These are phyloP conservation scores for Oryzias celebensis DNA, from an alignment of 2,113 vertebrate species.

Conservation along the genomic window DNA sequence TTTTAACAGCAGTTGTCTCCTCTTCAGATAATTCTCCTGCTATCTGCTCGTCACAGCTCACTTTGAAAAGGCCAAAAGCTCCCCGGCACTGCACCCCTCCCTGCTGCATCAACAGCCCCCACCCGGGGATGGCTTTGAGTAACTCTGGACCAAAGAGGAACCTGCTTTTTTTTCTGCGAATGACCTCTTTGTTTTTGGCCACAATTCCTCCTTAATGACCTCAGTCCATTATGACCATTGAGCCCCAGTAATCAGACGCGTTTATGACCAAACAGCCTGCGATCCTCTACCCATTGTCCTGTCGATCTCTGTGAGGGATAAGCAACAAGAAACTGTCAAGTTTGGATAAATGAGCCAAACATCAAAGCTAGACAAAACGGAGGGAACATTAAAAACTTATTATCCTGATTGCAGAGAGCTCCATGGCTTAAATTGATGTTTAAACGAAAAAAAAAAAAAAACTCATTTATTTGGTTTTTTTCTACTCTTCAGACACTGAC, in stretches of 20 bases:
- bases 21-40: constrained; percentile 36
- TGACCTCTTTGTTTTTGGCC: constrained; percentile 71
- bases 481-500: not conserved
- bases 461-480: not conserved
- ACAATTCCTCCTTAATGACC: constrained; percentile 75
- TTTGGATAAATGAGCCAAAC: constrained; percentile 60
- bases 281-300: constrained; percentile 60
- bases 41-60: constrained; percentile 54
- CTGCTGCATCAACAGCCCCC: constrained; percentile 20
- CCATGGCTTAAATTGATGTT: constrained; percentile 8
- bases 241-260: constrained; percentile 62
- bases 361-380: constrained; percentile 47
- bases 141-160: constrained; percentile 54
- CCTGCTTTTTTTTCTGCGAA: constrained; percentile 59
- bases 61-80: constrained; percentile 69
- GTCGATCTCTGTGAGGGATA: constrained; percentile 68
- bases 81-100: constrained; percentile 26
- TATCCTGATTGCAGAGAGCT: constrained; percentile 28
- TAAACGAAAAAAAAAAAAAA: constrained; percentile 16
- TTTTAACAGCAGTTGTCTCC: constrained; percentile 52
- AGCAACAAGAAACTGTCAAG: constrained; percentile 64
- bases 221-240: constrained; percentile 65
- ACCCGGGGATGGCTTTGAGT: constrained; percentile 58
- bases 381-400: constrained; percentile 51
- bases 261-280: constrained; percentile 70